Evolutionary conservation across 2,888 invertebrate genomes (phyloP).

Genomic region (Cepaea hortensis): DNA sequence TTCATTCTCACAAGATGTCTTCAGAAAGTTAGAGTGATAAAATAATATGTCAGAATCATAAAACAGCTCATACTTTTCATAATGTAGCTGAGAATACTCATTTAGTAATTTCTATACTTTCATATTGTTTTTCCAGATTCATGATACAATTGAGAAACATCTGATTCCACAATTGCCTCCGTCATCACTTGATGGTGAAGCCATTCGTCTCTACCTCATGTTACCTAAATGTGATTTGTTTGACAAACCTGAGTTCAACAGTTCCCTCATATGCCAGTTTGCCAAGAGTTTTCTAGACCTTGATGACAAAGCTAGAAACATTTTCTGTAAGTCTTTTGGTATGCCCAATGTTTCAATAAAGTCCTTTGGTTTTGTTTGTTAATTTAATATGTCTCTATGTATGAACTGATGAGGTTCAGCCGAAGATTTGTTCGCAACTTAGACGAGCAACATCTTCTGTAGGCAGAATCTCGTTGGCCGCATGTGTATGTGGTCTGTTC

Average conservation of each 20-base stretch:
- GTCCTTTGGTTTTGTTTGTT: not conserved
- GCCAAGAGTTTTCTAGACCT: constrained; percentile 83
- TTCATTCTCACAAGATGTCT: too few species aligned
- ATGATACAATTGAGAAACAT: not conserved
- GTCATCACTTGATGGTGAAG: constrained; percentile 86
- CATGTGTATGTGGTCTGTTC: too few species aligned
- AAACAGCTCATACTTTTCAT: too few species aligned
- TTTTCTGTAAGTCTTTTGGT: constrained; percentile 79
- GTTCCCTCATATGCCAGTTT: constrained; percentile 84
- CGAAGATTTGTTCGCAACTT: too few species aligned
- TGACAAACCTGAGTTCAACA: constrained; percentile 84
- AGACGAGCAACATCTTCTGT: too few species aligned
- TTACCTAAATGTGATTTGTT: constrained; percentile 92
- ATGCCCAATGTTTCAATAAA: not conserved
- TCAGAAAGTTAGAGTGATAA: too few species aligned
- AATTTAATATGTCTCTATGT: not conserved
- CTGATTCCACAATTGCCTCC: constrained; percentile 62
- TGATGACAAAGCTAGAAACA: constrained; percentile 82
- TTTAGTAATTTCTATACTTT: too few species aligned
- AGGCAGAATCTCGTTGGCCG: too few species aligned
- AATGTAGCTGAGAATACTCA: too few species aligned
- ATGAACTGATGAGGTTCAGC: too few species aligned
- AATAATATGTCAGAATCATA: not conserved
- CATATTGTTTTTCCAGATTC: not conserved
- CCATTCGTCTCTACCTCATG: constrained; percentile 87